A percentile compares a stretch with the other conserved stretches of the same genome.
phyloP scores from a whole-genome alignment of 1,140 invertebrate species.

The Kradibia gibbosae region DNA sequence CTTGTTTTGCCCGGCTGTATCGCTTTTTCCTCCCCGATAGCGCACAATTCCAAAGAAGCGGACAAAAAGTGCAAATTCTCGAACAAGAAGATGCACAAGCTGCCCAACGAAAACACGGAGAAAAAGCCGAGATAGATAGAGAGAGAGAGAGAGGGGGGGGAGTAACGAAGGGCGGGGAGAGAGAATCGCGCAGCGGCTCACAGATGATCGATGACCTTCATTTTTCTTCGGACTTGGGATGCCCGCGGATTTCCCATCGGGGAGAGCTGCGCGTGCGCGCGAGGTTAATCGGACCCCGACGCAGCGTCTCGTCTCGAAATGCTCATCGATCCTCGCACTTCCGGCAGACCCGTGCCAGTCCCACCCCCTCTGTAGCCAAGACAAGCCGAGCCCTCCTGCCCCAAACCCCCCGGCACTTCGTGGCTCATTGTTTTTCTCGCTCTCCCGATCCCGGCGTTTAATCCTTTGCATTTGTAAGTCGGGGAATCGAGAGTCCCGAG shows the following conservation, averaged over 20 bases:
- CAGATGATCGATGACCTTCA: conserved; percentile 3
- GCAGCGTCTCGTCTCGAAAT: conserved; percentile 20
- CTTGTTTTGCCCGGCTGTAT: not conserved
- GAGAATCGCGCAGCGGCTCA: not conserved
- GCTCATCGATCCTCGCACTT: conserved; percentile 52
- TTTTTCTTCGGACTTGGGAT: not conserved
- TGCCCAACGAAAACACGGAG: too few species aligned
- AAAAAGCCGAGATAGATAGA: not conserved
- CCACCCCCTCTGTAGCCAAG: too few species aligned
- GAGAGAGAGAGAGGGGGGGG: too few species aligned
- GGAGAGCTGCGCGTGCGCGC: not conserved
- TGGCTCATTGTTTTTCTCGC: conserved; percentile 42
- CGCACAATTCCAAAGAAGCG: not conserved
- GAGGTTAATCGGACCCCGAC: not conserved
- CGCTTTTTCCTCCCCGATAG: not conserved
- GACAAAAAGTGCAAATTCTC: conserved; percentile 22
- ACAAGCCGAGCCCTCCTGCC: too few species aligned
- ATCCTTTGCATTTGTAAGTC: conserved; percentile 57
- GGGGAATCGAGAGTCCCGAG: conserved; percentile 55
- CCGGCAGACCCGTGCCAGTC: too few species aligned
- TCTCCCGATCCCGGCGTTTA: conserved; percentile 39
- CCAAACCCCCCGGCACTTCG: conserved; percentile 30
- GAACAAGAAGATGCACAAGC: not conserved
- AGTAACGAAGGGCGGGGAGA: not conserved
- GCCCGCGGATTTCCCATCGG: not conserved